Conservation (phyloP, 1,140 invertebrate genomes). For the Drosophila bifasciata region DNA sequence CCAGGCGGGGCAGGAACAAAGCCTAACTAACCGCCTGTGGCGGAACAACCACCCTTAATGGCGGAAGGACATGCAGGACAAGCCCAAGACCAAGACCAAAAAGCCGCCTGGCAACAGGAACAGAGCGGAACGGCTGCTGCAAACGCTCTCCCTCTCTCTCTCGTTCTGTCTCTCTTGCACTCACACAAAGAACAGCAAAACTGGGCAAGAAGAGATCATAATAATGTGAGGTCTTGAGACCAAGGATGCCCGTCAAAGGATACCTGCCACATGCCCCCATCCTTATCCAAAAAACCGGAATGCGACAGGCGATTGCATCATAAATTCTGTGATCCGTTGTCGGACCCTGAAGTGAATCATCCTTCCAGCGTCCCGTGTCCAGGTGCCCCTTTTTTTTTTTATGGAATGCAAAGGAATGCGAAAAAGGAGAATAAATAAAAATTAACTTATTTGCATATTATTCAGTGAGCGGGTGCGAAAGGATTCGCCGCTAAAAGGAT, state of each 20-base stretch:
- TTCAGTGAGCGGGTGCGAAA: conserved; percentile 63
- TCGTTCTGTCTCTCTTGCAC: too few species aligned
- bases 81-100: conserved; percentile 11
- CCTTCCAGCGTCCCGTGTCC: not conserved
- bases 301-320: conserved; percentile 74
- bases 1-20: conserved; percentile 53
- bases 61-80: conserved; percentile 74
- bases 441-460: conserved; percentile 80
- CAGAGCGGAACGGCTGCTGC: conserved; percentile 19
- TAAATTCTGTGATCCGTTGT: conserved; percentile 63
- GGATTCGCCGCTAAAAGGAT: conserved; percentile 34
- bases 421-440: conserved; percentile 70
- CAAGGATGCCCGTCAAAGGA: conserved; percentile 73
- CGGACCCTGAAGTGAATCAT: conserved; percentile 58
- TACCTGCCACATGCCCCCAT: conserved; percentile 68
- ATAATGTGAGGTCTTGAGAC: conserved; percentile 77
- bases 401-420: conserved; percentile 32
- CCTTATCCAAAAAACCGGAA: conserved; percentile 45
- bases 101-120: conserved; percentile 65
- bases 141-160: conserved; percentile 2
- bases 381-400: conserved; percentile 10
- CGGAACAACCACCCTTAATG: conserved; percentile 72
- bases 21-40: conserved; percentile 74
- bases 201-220: conserved; percentile 70
- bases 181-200: conserved; percentile 36